Evolutionary conservation across 2,113 vertebrate species (phyloP).

Genomic region (Apistogramma diplotaenia): DNA sequence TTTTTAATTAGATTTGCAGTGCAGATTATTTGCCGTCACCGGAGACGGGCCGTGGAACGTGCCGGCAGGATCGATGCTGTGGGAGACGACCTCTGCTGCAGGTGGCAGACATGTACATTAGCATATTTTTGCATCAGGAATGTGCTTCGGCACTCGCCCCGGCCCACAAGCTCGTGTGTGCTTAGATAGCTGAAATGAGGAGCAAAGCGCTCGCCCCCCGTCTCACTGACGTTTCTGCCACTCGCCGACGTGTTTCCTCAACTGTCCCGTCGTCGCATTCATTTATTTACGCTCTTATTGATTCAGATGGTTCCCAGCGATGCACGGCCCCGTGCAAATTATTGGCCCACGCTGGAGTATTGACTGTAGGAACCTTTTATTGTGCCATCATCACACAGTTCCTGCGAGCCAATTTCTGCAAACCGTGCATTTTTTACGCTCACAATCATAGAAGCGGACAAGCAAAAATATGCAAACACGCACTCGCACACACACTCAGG

Average conservation of each 20-base stretch:
- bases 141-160: neutral
- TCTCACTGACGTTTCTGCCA: slow-evolving; percentile 18
- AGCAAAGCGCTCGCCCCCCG: neutral
- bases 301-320: slow-evolving; percentile 46
- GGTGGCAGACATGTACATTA: slow-evolving; percentile 4
- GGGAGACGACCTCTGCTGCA: slow-evolving; percentile 15
- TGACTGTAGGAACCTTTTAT: slow-evolving; percentile 57
- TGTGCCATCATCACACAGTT: slow-evolving; percentile 52
- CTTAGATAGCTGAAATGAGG: slow-evolving; percentile 23
- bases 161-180: neutral
- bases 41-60: slow-evolving; percentile 1
- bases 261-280: slow-evolving; percentile 22
- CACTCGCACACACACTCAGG: neutral
- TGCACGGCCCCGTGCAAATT: slow-evolving; percentile 31
- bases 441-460: slow-evolving; percentile 60
- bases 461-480: slow-evolving; percentile 37
- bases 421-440: slow-evolving; percentile 50
- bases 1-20: slow-evolving; percentile 35
- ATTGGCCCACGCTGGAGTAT: slow-evolving; percentile 47
- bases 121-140: slow-evolving; percentile 16
- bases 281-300: slow-evolving; percentile 55
- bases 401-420: slow-evolving; percentile 44
- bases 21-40: slow-evolving; percentile 8
- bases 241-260: slow-evolving; percentile 15
- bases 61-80: neutral